Conservation (phyloP, 2,888 invertebrate species). For the Camponotus fellah region DNA sequence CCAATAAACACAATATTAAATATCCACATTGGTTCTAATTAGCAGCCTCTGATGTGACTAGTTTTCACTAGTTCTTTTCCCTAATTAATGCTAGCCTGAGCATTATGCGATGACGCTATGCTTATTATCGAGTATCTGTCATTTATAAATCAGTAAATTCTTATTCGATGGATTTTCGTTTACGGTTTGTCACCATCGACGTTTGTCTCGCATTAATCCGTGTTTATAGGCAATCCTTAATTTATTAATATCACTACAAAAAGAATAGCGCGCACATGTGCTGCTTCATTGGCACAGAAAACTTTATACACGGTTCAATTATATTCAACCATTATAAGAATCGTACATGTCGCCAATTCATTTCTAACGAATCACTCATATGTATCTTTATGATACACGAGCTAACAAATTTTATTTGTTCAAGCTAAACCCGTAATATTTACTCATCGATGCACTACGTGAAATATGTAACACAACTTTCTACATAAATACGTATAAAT, state of each 20-base stretch:
- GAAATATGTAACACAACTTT: conserved; percentile 9
- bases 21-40: conserved; percentile 81
- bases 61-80: conserved; percentile 79
- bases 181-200: background rate
- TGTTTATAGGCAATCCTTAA: conserved; percentile 3
- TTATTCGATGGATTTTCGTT: background rate
- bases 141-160: conserved; percentile 5
- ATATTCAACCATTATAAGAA: background rate
- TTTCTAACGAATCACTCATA: conserved; percentile 3
- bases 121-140: conserved; percentile 37
- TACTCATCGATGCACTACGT: conserved; percentile 2
- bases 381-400: background rate
- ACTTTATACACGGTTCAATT: background rate
- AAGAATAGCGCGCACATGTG: conserved; percentile 5
- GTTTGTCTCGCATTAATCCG: background rate
- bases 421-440: conserved; percentile 3
- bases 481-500: background rate
- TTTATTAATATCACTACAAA: conserved; percentile 28
- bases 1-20: conserved; percentile 75
- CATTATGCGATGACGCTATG: conserved; percentile 76
- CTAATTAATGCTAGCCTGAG: conserved; percentile 84
- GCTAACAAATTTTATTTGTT: conserved; percentile 25
- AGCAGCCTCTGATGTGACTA: conserved; percentile 83
- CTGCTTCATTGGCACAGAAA: conserved; percentile 33
- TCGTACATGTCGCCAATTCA: background rate